phyloP scores from a whole-genome alignment of 1,140 invertebrate species.

The Nixonia krombeini region DNA sequence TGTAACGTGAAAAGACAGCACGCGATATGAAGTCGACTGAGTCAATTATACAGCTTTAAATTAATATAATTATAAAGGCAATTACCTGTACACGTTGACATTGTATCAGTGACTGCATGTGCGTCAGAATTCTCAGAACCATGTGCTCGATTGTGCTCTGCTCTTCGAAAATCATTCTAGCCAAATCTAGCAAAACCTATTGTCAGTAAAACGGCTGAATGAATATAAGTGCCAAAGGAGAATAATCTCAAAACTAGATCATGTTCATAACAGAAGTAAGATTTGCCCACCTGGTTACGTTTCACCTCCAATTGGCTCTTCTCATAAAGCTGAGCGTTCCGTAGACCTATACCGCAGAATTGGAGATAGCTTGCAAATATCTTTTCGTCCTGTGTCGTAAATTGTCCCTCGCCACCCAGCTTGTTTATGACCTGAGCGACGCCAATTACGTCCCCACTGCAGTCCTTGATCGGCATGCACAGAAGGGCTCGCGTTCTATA shows the following conservation, averaged over 20 bases:
- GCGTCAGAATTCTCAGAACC: slow-evolving; percentile 93
- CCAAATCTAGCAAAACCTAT: slow-evolving; percentile 91
- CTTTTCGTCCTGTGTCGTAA: slow-evolving; percentile 90
- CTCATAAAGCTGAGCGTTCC: slow-evolving; percentile 95
- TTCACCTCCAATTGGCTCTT: slow-evolving; percentile 94
- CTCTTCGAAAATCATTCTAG: slow-evolving; percentile 96
- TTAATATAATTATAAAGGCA: no score
- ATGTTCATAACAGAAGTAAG: slow-evolving; percentile 4
- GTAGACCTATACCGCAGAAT: slow-evolving; percentile 95
- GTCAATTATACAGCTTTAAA: no score
- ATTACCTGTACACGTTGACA: slow-evolving; percentile 91
- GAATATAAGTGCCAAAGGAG: slow-evolving; percentile 24
- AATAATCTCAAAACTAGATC: no score
- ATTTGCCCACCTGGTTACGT: slow-evolving; percentile 84
- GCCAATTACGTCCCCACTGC: slow-evolving; percentile 93
- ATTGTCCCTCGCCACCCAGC: slow-evolving; percentile 79
- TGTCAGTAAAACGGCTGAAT: slow-evolving; percentile 23
- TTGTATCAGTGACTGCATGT: slow-evolving; percentile 94
- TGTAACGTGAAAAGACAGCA: no score
- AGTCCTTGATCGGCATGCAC: slow-evolving; percentile 97
- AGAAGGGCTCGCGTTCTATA: slow-evolving; percentile 93
- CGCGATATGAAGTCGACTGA: no score
- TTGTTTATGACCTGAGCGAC: slow-evolving; percentile 98
- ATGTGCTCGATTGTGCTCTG: slow-evolving; percentile 96
- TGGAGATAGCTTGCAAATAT: slow-evolving; percentile 94